These are phyloP conservation scores for Protonibea diacanthus DNA, from an alignment of 2,797 vertebrate genomes.

Conservation along the genomic window DNA sequence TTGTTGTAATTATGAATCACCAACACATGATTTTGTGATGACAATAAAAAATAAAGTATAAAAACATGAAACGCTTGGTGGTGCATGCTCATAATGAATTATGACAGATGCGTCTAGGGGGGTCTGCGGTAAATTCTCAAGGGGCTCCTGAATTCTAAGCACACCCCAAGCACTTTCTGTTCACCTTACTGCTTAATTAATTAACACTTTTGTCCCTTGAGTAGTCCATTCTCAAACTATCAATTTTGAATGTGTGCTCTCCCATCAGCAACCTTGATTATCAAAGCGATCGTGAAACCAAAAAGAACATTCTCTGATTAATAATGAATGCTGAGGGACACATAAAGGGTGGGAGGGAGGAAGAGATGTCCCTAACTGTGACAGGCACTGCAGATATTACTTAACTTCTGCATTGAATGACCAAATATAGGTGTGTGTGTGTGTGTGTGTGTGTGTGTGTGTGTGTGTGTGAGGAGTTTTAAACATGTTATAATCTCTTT, in stretches of 20 bases:
- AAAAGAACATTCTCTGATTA: constrained; percentile 72
- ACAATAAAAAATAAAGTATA: background rate
- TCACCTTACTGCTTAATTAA: constrained; percentile 73
- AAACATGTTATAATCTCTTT: constrained; percentile 30
- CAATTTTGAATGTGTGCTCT: constrained; percentile 61
- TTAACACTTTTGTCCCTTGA: constrained; percentile 70
- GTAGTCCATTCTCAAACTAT: constrained; percentile 63
- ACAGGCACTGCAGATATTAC: constrained; percentile 45
- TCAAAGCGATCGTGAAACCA: constrained; percentile 73
- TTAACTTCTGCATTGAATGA: constrained; percentile 41
- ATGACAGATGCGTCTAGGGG: constrained; percentile 33
- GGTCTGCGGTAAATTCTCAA: constrained; percentile 30
- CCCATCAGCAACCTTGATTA: constrained; percentile 76
- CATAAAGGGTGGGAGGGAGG: constrained; percentile 4
- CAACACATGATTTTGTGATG: background rate
- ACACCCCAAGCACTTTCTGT: constrained; percentile 32
- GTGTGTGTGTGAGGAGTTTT: background rate
- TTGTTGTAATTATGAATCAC: background rate
- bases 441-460: too few species aligned
- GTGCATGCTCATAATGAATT: constrained; percentile 21
- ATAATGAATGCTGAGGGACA: constrained; percentile 65
- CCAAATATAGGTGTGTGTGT: constrained; percentile 22
- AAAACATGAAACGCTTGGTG: background rate
- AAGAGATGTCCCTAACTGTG: constrained; percentile 30
- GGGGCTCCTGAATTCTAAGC: constrained; percentile 33